phyloP scores from a whole-genome alignment of 2,113 vertebrate species.

The Rynchops niger region DNA sequence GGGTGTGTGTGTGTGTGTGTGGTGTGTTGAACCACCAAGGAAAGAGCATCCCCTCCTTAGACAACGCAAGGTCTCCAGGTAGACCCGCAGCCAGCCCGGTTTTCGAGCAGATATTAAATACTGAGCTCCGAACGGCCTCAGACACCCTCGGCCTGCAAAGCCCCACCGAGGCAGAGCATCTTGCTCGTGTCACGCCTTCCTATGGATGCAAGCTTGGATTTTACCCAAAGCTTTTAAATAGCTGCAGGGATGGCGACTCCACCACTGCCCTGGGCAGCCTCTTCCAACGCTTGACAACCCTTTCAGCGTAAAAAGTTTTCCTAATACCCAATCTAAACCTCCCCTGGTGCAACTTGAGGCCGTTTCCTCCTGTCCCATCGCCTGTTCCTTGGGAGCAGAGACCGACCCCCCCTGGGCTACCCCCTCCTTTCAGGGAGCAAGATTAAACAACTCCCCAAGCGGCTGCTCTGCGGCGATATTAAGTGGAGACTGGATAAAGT shows the following conservation, averaged over 20 bases:
- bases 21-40: no score
- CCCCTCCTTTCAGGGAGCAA: no score
- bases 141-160: background rate
- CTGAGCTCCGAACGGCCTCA: background rate
- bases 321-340: no score
- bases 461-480: background rate
- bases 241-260: no score
- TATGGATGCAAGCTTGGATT: background rate
- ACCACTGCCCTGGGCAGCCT: no score
- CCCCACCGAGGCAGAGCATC: background rate
- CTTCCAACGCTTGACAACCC: no score
- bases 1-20: no score
- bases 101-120: background rate
- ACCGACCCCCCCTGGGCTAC: no score
- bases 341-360: no score
- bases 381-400: no score
- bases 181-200: background rate
- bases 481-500: conserved; percentile 21
- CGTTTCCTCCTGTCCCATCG: no score
- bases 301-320: no score
- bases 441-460: background rate
- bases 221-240: background rate
- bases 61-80: background rate
- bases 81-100: background rate
- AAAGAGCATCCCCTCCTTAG: background rate